These are phyloP conservation scores for Aricia agestis DNA, from an alignment of 1,140 invertebrate species.

Conservation along the genomic window DNA sequence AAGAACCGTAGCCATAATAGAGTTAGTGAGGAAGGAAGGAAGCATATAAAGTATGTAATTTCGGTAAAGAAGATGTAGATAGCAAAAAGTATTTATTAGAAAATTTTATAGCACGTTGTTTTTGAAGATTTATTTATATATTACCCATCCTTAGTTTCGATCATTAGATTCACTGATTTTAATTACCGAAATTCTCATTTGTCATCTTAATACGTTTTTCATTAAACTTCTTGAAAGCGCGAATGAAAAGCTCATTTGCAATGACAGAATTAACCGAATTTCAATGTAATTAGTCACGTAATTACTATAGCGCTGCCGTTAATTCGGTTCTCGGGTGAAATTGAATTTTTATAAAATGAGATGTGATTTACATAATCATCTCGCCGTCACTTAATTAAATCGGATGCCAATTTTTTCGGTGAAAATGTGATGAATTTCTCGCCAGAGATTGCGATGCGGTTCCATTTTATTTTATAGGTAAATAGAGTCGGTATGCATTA, in stretches of 20 bases:
- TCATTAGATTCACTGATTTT: not conserved
- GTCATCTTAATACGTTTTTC: constrained; percentile 17
- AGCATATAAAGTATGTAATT: no score
- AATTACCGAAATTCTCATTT: not conserved
- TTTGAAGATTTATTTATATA: no score
- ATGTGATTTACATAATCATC: constrained; percentile 38
- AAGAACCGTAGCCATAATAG: no score
- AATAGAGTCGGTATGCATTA: not conserved
- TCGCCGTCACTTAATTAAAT: constrained; percentile 33
- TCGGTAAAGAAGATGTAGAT: no score
- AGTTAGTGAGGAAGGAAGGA: no score
- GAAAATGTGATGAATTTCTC: constrained; percentile 12
- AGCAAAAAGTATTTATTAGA: no score
- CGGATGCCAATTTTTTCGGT: constrained; percentile 27
- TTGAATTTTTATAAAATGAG: constrained; percentile 38
- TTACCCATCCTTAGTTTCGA: no score
- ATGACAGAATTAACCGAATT: constrained; percentile 29
- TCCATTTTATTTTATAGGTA: constrained; percentile 5
- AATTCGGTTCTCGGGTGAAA: constrained; percentile 36
- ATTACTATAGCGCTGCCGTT: constrained; percentile 33
- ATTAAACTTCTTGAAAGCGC: constrained; percentile 19
- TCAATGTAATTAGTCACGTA: constrained; percentile 32
- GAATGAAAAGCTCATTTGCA: constrained; percentile 28
- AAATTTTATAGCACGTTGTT: no score
- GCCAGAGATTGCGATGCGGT: constrained; percentile 6